Evolutionary conservation across 2,797 vertebrate species (phyloP), one percentile per base, ranked within the genome.

Genomic region (Clarias fuscus): DNA sequence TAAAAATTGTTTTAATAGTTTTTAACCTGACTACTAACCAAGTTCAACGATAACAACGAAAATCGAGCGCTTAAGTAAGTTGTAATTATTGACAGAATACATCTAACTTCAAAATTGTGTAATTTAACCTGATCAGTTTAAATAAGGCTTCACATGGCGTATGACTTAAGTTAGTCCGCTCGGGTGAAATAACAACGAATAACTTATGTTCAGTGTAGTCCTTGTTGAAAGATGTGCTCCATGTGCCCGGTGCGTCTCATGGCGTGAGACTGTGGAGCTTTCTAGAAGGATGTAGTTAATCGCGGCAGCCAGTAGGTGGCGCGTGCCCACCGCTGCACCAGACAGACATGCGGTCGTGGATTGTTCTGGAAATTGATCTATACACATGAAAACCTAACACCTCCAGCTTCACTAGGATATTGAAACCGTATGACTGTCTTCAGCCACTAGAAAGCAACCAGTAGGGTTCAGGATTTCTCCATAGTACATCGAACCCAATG

Each of bases 281-380:
- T 97, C 96, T 96, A 96, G 96, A 97, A 97, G 70, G 82, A 5
- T 84, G 91, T 13, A 30, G 37, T 89, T 90, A 10, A 7, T 7
- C 15, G 0, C 0, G 5, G 0, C 2, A 30, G 84, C 93, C 96
- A 33, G 84, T 84, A 95, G 95, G 92, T 83, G 96, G 95, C 88
- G 93, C 30, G 8, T 65, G 8, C 24, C 56, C 24, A 72, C 33
- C 2, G 15, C 17, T 53, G 62, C 7, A 59, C 11, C 8, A 2
- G 13, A 2, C 18, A n/a, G 1, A 14, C 73, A 48, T 67, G 48
- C 20, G 73, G 14, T 81, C 27, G 56, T 48, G 65, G 24, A 62
- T 58, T 83, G 37, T 87, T 83, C 72, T 65, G 33, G 64, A 73
- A 85, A 59, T 58, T 15, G 1, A 53, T 68, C 22, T 5, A 22